These are phyloP conservation scores for Pecten maximus DNA, from an alignment of 2,888 invertebrate species.

Conservation along the genomic window DNA sequence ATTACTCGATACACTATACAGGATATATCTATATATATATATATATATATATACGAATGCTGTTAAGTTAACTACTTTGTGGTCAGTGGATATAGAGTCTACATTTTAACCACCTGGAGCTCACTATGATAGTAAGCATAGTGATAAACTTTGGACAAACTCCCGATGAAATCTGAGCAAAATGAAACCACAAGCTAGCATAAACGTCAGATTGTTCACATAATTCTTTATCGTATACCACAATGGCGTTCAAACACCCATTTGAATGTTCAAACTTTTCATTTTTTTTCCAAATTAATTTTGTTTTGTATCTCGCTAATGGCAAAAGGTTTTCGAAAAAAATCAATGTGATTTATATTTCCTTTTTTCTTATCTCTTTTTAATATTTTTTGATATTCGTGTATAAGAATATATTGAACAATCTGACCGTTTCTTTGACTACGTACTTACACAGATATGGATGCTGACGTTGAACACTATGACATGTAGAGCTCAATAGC, in stretches of 20 bases:
- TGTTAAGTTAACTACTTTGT: background rate
- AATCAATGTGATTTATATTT: too few species aligned
- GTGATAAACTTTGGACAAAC: slow-evolving; percentile 39
- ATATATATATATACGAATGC: too few species aligned
- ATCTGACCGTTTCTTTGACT: background rate
- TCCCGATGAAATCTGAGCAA: slow-evolving; percentile 56
- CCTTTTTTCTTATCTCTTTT: background rate
- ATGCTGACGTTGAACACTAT: background rate
- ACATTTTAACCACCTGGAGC: background rate
- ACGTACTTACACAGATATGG: background rate
- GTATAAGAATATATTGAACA: background rate
- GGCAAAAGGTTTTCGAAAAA: too few species aligned
- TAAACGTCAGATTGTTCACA: background rate
- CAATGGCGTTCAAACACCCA: too few species aligned
- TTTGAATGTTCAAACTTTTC: background rate
- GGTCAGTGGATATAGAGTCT: background rate
- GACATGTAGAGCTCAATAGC: background rate
- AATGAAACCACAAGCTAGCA: background rate
- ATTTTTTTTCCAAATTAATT: background rate
- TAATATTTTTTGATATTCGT: background rate
- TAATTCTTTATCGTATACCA: background rate
- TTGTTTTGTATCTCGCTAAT: background rate
- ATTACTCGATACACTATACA: background rate
- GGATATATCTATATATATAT: background rate
- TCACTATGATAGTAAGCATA: background rate